A percentile compares a stretch with the other conserved stretches of the same genome.
These are phyloP conservation scores for Agrilus cyanescens DNA, from an alignment of 2,888 invertebrate species.

Conservation along the genomic window DNA sequence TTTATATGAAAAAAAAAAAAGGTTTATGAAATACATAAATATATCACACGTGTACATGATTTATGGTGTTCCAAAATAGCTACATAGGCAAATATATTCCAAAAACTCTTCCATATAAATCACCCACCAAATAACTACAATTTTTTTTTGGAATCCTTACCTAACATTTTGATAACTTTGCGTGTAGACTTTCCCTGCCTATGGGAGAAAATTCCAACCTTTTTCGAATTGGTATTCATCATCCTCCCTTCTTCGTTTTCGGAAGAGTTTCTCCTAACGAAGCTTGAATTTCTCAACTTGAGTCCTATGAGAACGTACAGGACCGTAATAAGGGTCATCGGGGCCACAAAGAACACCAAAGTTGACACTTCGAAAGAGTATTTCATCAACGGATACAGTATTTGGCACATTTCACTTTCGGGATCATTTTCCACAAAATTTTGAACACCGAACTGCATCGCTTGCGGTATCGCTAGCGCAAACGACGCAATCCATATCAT, in stretches of 20 bases:
- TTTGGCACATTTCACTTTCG: slow-evolving; percentile 37
- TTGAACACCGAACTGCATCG: slow-evolving; percentile 38
- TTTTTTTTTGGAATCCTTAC: slow-evolving; percentile 41
- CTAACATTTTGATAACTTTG: slow-evolving; percentile 67
- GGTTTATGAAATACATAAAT: no score
- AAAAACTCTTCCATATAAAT: no score
- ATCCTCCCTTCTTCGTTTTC: slow-evolving; percentile 1
- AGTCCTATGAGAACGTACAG: slow-evolving; percentile 68
- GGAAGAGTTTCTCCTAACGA: slow-evolving; percentile 32
- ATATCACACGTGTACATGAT: no score
- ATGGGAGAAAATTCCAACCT: slow-evolving; percentile 8
- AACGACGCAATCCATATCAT: slow-evolving; percentile 71
- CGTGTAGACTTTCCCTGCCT: slow-evolving; percentile 21
- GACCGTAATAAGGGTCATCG: slow-evolving; percentile 76
- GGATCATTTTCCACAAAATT: slow-evolving; percentile 28
- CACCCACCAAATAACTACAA: no score
- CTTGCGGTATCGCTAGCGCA: slow-evolving; percentile 62
- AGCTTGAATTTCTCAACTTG: slow-evolving; percentile 53
- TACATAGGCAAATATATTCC: no score
- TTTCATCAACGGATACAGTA: slow-evolving; percentile 43
- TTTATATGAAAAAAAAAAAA: no score
- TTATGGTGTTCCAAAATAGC: no score
- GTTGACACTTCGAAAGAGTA: slow-evolving; percentile 71
- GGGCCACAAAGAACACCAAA: slow-evolving; percentile 72
- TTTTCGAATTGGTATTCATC: slow-evolving; percentile 1